Evolutionary conservation across 2,797 vertebrate species (phyloP).

Genomic region (Gephyroberyx darwinii): DNA sequence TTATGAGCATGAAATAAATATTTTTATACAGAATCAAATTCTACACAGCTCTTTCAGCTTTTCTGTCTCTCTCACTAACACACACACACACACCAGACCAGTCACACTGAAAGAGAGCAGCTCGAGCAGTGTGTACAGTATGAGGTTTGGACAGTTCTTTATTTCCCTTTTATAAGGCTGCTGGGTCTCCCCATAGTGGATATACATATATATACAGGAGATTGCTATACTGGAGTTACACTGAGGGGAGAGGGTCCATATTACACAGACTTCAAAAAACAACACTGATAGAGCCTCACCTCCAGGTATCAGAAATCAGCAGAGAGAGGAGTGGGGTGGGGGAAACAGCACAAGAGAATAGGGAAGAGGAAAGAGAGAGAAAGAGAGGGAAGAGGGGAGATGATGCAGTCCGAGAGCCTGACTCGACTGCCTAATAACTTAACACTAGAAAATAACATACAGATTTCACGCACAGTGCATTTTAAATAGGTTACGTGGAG

Average conservation of each 20-base stretch:
- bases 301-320: slow-evolving; percentile 78
- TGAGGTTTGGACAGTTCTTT: slow-evolving; percentile 85
- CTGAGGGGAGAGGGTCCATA: slow-evolving; percentile 81
- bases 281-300: slow-evolving; percentile 82
- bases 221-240: slow-evolving; percentile 85
- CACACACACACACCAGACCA: neutral
- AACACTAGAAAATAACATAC: slow-evolving; percentile 84
- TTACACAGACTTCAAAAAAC: slow-evolving; percentile 87
- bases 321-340: slow-evolving; percentile 53
- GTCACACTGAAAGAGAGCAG: slow-evolving; percentile 39
- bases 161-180: slow-evolving; percentile 87
- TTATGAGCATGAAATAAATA: slow-evolving; percentile 3
- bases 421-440: slow-evolving; percentile 83
- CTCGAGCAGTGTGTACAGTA: slow-evolving; percentile 50
- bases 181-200: slow-evolving; percentile 83
- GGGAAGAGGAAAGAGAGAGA: slow-evolving; percentile 21
- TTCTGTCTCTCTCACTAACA: neutral
- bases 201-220: slow-evolving; percentile 85
- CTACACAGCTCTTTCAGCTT: too few relatives aligned
- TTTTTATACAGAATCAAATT: neutral
- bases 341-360: slow-evolving; percentile 74
- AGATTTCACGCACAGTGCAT: slow-evolving; percentile 86
- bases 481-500: slow-evolving; percentile 86
- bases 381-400: slow-evolving; percentile 53
- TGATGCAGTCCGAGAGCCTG: slow-evolving; percentile 75